Evolutionary conservation across 2,888 invertebrate genomes (phyloP), one percentile per base, ranked within the genome.

Genomic region (Hyppa rectilinea): DNA sequence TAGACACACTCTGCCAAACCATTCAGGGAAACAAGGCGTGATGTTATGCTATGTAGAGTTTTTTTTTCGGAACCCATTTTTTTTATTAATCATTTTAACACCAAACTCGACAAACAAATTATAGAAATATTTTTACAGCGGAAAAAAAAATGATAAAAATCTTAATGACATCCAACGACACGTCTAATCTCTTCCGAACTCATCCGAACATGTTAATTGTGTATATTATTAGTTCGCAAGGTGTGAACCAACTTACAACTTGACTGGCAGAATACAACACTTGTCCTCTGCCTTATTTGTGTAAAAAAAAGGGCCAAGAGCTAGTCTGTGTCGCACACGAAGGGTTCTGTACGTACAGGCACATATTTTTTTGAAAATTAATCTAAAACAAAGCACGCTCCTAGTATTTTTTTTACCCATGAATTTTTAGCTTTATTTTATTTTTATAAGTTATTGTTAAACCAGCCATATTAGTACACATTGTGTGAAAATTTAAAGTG

Each of bases 141-240:
- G 23, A 23, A 61, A 29, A 59, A 36, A n/a, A 38, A 14, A 12
- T 0, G 14, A 20, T 29, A n/a, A 58, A 38, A 31, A 59, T 50
- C 45, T 26, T 36, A 56, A 56, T 31, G 29, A 5, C n/a, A 17
- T 4, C 38, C 23, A 49, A 53, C n/a, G n/a, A 34, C 47, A 34
- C 10, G 81, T 92, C 91, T 91, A 90, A 83, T 55, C 85, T 60
- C 76, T 91, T 89, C 86, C 75, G 82, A 87, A 83, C 64, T 63
- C 87, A 71, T 52, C 50, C 75, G 20, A 55, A 69, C 56, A 80
- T 87, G 85, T 87, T 91, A 92, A 92, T 92, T 90, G 89, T 88
- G 82, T 83, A 84, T 86, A 87, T 90, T 92, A 90, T 89, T 89
- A 91, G 87, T 81, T 59, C 83, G 91, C 92, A 93, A 93, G 92